phyloP scores from a whole-genome alignment of 2,797 vertebrate genomes.

The Austrolebias charrua region DNA sequence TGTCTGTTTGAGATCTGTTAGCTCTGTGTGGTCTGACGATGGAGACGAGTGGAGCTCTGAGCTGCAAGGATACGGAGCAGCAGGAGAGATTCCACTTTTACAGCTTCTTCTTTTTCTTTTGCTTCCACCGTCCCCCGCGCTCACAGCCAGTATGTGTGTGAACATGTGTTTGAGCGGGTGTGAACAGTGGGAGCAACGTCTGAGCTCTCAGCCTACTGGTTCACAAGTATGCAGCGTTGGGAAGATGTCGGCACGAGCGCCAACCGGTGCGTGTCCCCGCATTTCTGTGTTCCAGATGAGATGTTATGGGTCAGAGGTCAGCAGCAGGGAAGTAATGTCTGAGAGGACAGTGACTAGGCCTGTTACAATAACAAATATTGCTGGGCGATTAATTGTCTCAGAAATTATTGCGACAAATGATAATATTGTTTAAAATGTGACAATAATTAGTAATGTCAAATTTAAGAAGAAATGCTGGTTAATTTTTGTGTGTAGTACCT shows the following conservation, averaged over 20 bases:
- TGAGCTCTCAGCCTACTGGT: background rate
- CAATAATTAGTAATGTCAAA: too few species aligned
- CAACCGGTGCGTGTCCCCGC: background rate
- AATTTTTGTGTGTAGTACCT: too few species aligned
- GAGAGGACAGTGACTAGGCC: background rate
- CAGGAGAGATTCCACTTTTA: slow-evolving; percentile 19
- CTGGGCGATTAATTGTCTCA: too few species aligned
- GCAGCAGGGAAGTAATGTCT: background rate
- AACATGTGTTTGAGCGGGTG: background rate
- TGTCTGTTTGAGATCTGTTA: too few species aligned
- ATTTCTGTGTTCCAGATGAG: slow-evolving; percentile 19
- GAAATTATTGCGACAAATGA: too few species aligned
- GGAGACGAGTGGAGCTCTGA: too few species aligned
- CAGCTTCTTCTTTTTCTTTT: slow-evolving; percentile 37
- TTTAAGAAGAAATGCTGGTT: too few species aligned
- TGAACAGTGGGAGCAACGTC: background rate
- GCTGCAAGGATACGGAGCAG: slow-evolving; percentile 37
- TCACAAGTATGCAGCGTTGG: background rate
- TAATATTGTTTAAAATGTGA: too few species aligned
- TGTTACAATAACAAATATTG: too few species aligned
- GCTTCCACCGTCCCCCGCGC: background rate
- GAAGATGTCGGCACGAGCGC: background rate
- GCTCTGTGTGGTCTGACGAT: too few species aligned
- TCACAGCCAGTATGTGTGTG: background rate
- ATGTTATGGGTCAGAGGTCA: slow-evolving; percentile 30